Evolutionary conservation across 2,113 vertebrate genomes (phyloP).

Genomic region (Acanthochromis polyacanthus): DNA sequence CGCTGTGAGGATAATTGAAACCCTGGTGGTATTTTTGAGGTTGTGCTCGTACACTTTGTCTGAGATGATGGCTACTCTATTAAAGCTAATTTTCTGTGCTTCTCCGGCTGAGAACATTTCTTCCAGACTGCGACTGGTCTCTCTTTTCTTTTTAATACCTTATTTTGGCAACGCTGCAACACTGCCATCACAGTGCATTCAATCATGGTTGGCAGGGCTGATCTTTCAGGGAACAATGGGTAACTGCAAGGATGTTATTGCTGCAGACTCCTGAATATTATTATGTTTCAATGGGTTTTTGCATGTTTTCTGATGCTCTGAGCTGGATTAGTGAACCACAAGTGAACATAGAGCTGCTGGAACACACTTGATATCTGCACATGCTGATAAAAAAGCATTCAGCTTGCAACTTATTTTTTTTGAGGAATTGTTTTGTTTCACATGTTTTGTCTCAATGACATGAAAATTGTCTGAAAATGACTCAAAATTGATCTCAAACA

Average conservation of each 20-base stretch:
- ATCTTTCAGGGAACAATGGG: neutral
- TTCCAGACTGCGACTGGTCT: neutral
- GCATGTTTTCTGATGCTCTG: neutral
- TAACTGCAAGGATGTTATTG: neutral
- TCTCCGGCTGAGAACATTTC: constrained; percentile 15
- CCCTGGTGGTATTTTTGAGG: constrained; percentile 23
- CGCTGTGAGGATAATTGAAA: constrained; percentile 47
- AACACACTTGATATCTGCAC: neutral
- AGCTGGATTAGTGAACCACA: constrained; percentile 1
- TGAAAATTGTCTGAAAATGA: too few relatives aligned
- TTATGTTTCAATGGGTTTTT: neutral
- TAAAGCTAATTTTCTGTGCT: constrained; percentile 14
- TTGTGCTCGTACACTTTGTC: constrained; percentile 19
- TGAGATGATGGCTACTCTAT: constrained; percentile 15
- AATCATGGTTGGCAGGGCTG: neutral
- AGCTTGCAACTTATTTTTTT: too few relatives aligned
- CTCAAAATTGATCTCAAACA: too few relatives aligned
- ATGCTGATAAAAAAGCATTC: too few relatives aligned
- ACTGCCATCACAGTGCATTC: constrained; percentile 14
- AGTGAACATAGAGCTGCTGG: neutral
- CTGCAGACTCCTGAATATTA: neutral
- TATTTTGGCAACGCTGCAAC: constrained; percentile 20
- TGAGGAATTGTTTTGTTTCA: too few relatives aligned
- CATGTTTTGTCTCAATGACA: too few relatives aligned
- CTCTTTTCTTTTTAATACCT: neutral